Conservation (phyloP, 2,888 invertebrate species). For the Drymonia ruficornis region DNA sequence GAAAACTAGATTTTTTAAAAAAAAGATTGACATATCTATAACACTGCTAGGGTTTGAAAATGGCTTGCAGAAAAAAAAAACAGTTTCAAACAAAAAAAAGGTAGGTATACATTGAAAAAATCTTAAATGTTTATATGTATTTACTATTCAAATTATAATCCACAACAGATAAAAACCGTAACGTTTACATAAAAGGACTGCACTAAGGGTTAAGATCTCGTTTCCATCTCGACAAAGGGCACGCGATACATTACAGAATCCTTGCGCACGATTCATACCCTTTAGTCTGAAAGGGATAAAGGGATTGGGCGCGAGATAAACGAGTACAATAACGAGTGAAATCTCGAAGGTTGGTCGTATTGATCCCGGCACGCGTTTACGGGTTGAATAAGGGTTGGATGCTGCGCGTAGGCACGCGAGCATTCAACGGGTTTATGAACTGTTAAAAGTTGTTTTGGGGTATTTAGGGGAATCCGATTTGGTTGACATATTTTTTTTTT, state of each 20-base stretch:
- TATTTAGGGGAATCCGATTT: slow-evolving; percentile 8
- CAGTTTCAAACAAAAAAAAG: no score
- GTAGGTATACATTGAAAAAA: no score
- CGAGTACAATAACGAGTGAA: slow-evolving; percentile 54
- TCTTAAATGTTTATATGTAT: no score
- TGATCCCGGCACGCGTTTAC: slow-evolving; percentile 77
- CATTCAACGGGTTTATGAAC: slow-evolving; percentile 40
- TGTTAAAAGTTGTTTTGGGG: slow-evolving; percentile 37
- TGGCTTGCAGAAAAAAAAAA: no score
- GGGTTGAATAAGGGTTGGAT: slow-evolving; percentile 72
- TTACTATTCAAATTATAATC: slow-evolving; percentile 7
- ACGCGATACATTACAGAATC: slow-evolving; percentile 79
- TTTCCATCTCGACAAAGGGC: slow-evolving; percentile 71
- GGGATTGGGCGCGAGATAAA: slow-evolving; percentile 71
- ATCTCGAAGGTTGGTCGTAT: slow-evolving; percentile 66
- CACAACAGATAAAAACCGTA: slow-evolving; percentile 31
- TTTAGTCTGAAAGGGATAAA: slow-evolving; percentile 71
- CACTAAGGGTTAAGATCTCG: slow-evolving; percentile 63
- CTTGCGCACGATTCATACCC: slow-evolving; percentile 77
- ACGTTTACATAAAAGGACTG: slow-evolving; percentile 45
- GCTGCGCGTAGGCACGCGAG: slow-evolving; percentile 70
- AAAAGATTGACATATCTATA: not conserved
- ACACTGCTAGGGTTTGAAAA: not conserved
- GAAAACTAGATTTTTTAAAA: slow-evolving; percentile 25
- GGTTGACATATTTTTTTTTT: not conserved